phyloP scores from a whole-genome alignment of 2,888 invertebrate species.

The Agonum fuliginosum region DNA sequence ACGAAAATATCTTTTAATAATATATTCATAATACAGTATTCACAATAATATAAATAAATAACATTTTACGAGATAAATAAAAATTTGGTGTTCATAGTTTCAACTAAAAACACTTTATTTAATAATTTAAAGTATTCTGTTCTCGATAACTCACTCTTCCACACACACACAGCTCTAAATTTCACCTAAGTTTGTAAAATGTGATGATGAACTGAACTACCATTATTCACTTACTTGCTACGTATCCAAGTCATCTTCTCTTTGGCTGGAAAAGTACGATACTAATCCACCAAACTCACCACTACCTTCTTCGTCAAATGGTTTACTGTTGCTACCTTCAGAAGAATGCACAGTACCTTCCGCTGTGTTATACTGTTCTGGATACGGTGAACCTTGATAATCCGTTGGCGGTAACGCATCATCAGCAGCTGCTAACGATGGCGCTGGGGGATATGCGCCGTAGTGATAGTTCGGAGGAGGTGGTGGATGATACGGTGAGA shows the following conservation, averaged over 20 bases:
- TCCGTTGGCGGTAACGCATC: conserved; percentile 69
- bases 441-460: conserved; percentile 71
- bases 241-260: conserved; percentile 90
- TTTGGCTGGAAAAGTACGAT: conserved; percentile 93
- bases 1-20: conserved; percentile 22
- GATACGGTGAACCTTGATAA: conserved; percentile 72
- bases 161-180: conserved; percentile 36
- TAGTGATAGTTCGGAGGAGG: conserved; percentile 73
- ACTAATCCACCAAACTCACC: conserved; percentile 93
- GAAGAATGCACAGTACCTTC: conserved; percentile 61
- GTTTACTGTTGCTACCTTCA: conserved; percentile 68
- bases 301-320: conserved; percentile 75
- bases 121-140: conserved; percentile 24
- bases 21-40: conserved; percentile 46
- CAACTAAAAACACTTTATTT: conserved; percentile 35
- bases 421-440: conserved; percentile 70
- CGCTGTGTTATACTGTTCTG: conserved; percentile 64
- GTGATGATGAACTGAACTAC: conserved; percentile 7
- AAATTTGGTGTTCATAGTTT: conserved; percentile 46
- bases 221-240: conserved; percentile 73
- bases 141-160: background rate
- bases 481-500: conserved; percentile 73
- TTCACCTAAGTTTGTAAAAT: conserved; percentile 30
- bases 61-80: conserved; percentile 45
- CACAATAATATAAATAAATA: conserved; percentile 52